Conservation (phyloP, 2,888 invertebrate genomes). For the Liopterus haemorrhoidalis region DNA sequence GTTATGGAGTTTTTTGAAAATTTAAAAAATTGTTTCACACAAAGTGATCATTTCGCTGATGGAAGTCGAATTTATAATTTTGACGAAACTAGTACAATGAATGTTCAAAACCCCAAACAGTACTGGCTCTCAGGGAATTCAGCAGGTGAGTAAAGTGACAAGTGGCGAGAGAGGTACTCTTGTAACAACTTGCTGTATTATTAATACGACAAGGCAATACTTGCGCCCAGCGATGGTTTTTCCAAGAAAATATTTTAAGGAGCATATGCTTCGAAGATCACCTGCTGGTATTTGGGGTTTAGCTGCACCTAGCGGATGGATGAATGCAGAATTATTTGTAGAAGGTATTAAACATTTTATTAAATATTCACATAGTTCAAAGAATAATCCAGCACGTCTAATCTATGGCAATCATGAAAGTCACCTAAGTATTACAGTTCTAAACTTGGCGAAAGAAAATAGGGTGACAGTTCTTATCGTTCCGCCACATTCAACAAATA, state of each 20-base stretch:
- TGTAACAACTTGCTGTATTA: too few species aligned
- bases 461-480: too few species aligned
- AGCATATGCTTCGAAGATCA: too few species aligned
- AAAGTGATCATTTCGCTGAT: conserved; percentile 19
- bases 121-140: conserved; percentile 31
- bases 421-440: too few species aligned
- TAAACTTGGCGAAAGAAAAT: too few species aligned
- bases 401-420: too few species aligned
- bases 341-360: conserved; percentile 40
- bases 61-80: too few species aligned
- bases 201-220: too few species aligned
- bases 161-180: too few species aligned
- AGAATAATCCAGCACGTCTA: too few species aligned
- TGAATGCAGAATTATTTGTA: conserved; percentile 38
- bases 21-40: conserved; percentile 18
- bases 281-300: conserved; percentile 39
- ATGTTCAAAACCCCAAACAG: conserved; percentile 28
- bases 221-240: conserved; percentile 40
- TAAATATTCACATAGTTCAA: too few species aligned
- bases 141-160: conserved; percentile 36
- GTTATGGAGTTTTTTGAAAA: conserved; percentile 27
- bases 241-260: conserved; percentile 37
- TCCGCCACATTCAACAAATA: too few species aligned
- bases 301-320: conserved; percentile 40
- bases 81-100: conserved; percentile 28